These are phyloP conservation scores for Lydus trimaculatus DNA, from an alignment of 2,888 invertebrate species.

Conservation along the genomic window DNA sequence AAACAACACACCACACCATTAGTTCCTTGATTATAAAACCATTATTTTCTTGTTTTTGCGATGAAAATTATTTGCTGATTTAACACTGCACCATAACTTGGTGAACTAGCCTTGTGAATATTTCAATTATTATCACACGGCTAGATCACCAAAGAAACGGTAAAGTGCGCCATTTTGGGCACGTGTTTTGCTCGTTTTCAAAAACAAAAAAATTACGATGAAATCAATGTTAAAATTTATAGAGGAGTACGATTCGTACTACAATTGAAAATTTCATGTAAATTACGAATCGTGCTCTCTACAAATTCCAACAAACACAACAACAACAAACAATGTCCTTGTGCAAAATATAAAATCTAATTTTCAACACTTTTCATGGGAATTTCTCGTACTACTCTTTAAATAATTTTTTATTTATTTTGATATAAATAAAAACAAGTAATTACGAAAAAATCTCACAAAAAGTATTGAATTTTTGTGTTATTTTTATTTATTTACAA, in stretches of 20 bases:
- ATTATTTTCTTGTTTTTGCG: slow-evolving; percentile 28
- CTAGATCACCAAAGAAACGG: slow-evolving; percentile 60
- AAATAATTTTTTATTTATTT: not conserved
- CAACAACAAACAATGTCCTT: not conserved
- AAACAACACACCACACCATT: slow-evolving; percentile 55
- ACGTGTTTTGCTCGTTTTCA: not conserved
- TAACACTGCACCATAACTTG: slow-evolving; percentile 39
- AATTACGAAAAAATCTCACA: slow-evolving; percentile 48
- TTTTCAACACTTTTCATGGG: slow-evolving; percentile 46
- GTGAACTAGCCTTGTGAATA: slow-evolving; percentile 52
- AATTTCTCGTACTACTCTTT: slow-evolving; percentile 55
- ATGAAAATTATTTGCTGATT: not conserved
- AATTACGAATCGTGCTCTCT: slow-evolving; percentile 30
- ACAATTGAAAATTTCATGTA: slow-evolving; percentile 26
- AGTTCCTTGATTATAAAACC: slow-evolving; percentile 52
- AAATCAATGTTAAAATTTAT: slow-evolving; percentile 22
- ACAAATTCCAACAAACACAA: slow-evolving; percentile 20
- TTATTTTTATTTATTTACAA: slow-evolving; percentile 20
- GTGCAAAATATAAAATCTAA: not conserved
- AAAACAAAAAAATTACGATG: not conserved
- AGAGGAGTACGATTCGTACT: slow-evolving; percentile 37
- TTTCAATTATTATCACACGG: slow-evolving; percentile 52
- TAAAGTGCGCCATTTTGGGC: slow-evolving; percentile 16
- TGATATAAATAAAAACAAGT: slow-evolving; percentile 33
- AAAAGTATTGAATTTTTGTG: slow-evolving; percentile 38